phyloP scores from a whole-genome alignment of 2,888 invertebrate species.

The Scaeva pyrastri region DNA sequence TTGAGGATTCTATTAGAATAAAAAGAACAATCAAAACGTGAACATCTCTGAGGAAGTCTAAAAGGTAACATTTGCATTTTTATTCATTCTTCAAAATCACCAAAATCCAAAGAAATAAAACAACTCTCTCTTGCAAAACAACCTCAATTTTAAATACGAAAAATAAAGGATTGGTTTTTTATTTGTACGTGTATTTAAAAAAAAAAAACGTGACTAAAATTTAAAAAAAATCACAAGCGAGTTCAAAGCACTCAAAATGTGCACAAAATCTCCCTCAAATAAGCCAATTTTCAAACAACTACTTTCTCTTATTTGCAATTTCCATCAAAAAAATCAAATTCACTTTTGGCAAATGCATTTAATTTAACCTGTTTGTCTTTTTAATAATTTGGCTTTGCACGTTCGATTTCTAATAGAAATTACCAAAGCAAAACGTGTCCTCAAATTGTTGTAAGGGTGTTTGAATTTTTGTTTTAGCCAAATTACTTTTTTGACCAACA shows the following conservation, averaged over 20 bases:
- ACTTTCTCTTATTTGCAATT: slow-evolving; percentile 61
- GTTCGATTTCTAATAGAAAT: slow-evolving; percentile 26
- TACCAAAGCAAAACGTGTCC: slow-evolving; percentile 2
- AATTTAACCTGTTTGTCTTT: slow-evolving; percentile 8
- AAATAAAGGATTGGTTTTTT: not conserved
- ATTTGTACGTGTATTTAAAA: not conserved
- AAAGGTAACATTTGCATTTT: no score
- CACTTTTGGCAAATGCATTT: slow-evolving; percentile 34
- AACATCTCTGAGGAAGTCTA: no score
- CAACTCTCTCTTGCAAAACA: not conserved
- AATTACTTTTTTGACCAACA: slow-evolving; percentile 7
- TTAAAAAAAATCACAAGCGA: not conserved
- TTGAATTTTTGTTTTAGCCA: slow-evolving; percentile 23
- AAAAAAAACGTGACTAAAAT: slow-evolving; percentile 25
- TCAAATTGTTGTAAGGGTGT: slow-evolving; percentile 36
- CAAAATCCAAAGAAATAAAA: no score
- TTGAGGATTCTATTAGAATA: no score
- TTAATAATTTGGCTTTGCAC: no score
- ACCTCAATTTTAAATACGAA: not conserved
- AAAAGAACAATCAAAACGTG: no score
- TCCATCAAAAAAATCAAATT: slow-evolving; percentile 47
- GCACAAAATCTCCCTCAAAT: slow-evolving; percentile 17
- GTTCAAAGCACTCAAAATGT: slow-evolving; percentile 20
- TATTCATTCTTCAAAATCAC: no score
- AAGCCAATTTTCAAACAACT: slow-evolving; percentile 37